phyloP scores from a whole-genome alignment of 2,888 invertebrate genomes.

The Acrobasis consociella region DNA sequence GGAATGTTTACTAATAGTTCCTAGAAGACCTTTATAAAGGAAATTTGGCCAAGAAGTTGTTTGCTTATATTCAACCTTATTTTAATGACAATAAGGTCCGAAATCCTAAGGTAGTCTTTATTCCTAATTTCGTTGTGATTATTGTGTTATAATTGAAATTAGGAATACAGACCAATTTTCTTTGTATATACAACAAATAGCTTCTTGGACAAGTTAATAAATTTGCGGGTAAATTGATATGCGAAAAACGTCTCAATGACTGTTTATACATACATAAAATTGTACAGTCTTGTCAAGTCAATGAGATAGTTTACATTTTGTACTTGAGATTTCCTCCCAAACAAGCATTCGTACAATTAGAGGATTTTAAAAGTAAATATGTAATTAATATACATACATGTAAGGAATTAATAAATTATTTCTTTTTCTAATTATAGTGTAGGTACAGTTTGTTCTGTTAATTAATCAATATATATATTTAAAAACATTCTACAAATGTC shows the following conservation, averaged over 20 bases:
- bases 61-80: background rate
- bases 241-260: slow-evolving; percentile 1
- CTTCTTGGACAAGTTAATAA: background rate
- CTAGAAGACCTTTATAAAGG: slow-evolving; percentile 25
- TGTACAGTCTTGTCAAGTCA: slow-evolving; percentile 29
- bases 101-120: background rate
- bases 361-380: background rate
- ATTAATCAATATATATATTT: too few species aligned
- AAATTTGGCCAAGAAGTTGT: background rate
- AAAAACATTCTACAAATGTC: too few species aligned
- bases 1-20: slow-evolving; percentile 55
- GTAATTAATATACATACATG: too few species aligned
- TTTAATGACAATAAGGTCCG: too few species aligned
- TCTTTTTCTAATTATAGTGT: too few species aligned
- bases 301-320: slow-evolving; percentile 19
- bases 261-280: slow-evolving; percentile 1
- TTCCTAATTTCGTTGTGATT: background rate
- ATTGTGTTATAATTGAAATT: background rate
- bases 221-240: slow-evolving; percentile 15
- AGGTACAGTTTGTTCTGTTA: too few species aligned
- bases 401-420: too few species aligned
- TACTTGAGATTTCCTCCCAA: slow-evolving; percentile 13
- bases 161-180: background rate
- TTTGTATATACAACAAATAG: background rate
- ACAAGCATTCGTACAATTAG: background rate